Evolutionary conservation across 2,797 vertebrate species (phyloP).

Genomic region (Myotis vivesi): DNA sequence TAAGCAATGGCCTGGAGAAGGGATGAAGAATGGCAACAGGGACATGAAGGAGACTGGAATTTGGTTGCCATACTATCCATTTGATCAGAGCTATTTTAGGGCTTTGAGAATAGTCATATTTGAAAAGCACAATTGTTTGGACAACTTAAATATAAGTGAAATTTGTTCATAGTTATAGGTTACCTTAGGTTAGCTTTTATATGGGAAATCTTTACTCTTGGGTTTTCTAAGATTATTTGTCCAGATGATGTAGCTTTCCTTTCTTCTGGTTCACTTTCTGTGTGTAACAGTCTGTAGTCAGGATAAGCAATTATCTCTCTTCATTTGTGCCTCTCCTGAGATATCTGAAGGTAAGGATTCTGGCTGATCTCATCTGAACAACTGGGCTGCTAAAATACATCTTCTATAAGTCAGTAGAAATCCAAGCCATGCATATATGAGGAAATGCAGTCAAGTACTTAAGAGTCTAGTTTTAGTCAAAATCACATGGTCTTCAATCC

Average conservation of each 20-base stretch:
- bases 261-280: too few relatives aligned
- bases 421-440: background rate
- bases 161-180: background rate
- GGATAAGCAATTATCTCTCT: too few relatives aligned
- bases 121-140: background rate
- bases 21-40: background rate
- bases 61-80: background rate
- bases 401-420: too few relatives aligned
- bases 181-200: background rate
- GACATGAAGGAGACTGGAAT: background rate
- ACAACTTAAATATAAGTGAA: background rate
- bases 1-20: background rate
- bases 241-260: too few relatives aligned
- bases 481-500: background rate
- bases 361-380: too few relatives aligned
- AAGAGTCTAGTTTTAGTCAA: background rate
- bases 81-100: background rate
- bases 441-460: background rate
- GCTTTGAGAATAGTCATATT: background rate
- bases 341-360: too few relatives aligned
- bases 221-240: background rate
- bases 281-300: too few relatives aligned
- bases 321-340: too few relatives aligned
- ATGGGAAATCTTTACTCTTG: background rate
- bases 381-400: too few relatives aligned